Evolutionary conservation across 1,140 invertebrate species (phyloP), one percentile per base, ranked within the genome.

Genomic region (Metaphire vulgaris): DNA sequence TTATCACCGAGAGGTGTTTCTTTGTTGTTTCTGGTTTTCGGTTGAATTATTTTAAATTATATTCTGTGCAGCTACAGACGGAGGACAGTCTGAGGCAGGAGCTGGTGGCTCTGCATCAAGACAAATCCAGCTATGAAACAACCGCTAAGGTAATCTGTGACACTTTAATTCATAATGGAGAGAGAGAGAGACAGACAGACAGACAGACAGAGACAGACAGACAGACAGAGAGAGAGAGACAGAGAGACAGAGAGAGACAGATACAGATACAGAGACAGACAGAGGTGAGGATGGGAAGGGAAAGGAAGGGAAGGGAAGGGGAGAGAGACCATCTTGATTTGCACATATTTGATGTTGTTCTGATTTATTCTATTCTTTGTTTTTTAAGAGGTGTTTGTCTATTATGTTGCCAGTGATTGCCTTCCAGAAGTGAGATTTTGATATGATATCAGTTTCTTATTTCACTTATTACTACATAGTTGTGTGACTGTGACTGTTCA

Each of bases 41-140:
- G 21, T 68, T 26, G 1, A 15, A 30, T 2, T 2, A 68, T 33
- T 32, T 32, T 32, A 29, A 14, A 30, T 1, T 33, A 0, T 12
- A n/a, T 64, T 31, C 0, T n/a, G n/a, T 76, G 16, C 78, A 89
- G 86, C 93, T 92, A 85, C 92, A 92, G 82, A 88, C 90, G 15
- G 92, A 94, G 79, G 92, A 94, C 83, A 90, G 90, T 78, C 86
- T 96, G 69, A 89, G 91, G 77, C 91, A 93, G 80, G 94, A 97
- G 86, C 85, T 96, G 74, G 84, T 90, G 1, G 91, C 92, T 81
- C 83, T 91, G 56, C 90, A 95, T 81, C 92, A 95, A 82, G 95
- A 97, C 80, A 96, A 96, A 87, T 90, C 90, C 78, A 90, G 91
- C 80, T 98, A 97, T 87, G 94, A 98, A 88, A 90, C 90, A 77